These are phyloP conservation scores for Neosilurus hyrtlii DNA, from an alignment of 2,797 vertebrate species.

Conservation along the genomic window DNA sequence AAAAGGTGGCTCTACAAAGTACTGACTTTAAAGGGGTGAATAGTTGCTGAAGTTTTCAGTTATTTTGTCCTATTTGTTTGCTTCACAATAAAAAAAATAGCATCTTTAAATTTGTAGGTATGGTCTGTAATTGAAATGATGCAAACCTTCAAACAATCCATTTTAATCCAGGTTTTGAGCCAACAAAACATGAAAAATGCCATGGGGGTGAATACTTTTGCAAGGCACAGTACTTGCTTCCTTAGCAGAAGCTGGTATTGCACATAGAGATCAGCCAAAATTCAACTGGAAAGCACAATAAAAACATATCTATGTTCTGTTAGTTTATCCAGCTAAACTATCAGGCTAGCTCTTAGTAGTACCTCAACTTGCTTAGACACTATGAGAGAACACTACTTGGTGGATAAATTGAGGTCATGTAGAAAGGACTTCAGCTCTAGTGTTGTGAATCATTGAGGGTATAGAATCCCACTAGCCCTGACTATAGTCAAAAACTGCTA, in stretches of 20 bases:
- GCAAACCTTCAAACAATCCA: no score
- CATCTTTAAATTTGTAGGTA: no score
- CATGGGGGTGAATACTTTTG: no score
- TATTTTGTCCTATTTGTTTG: no score
- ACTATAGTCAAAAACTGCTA: background rate
- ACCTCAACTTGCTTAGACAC: background rate
- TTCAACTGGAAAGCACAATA: background rate
- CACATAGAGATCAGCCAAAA: background rate
- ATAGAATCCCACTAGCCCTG: background rate
- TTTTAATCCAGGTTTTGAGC: no score
- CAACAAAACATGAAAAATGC: no score
- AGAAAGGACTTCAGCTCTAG: background rate
- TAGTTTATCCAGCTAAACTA: background rate
- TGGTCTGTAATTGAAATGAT: no score
- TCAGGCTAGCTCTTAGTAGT: background rate
- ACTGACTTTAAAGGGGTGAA: no score
- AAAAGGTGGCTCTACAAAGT: no score
- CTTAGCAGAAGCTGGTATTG: background rate
- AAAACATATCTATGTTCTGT: background rate
- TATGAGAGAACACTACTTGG: background rate
- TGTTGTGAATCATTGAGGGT: background rate
- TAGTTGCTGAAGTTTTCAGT: no score
- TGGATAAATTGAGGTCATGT: background rate
- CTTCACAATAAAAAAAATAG: no score
- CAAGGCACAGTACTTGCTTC: no score